Base-by-base conservation (phyloP, 2,888 invertebrate genomes). In the Limnephilus auricula region DNA sequence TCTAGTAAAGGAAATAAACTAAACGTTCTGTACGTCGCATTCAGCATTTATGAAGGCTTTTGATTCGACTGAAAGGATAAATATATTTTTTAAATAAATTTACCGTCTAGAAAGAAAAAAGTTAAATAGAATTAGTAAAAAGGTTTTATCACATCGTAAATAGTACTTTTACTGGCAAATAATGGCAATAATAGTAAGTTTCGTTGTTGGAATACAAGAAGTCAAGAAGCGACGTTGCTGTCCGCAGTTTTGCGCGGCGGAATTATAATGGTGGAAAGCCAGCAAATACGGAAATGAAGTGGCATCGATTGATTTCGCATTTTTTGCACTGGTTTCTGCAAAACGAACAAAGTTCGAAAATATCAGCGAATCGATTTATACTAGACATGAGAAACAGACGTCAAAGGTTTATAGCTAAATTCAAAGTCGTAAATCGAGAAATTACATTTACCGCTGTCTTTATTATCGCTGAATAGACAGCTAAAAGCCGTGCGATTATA, bases 271-370 rank as follows among this genome's bases (percentile, higher is more conserved):
- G 25, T 65, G 65, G 25, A 65, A n/a, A 65, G 65, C 65, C 65
- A 65, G 25, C 65, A 65, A 65, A 65, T 65, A n/a, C 65, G 25
- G 65, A 65, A 65, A 65, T 65, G 25, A n/a, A 65, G 65, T 65
- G 65, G 65, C 45, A 65, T 65, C 65, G 86, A 86, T 86, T 50
- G 32, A 86, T 86, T 50, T 18, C 34, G 87, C 78, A 88, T 78
- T 88, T 40, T 78, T 88, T 88, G 78, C 87, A 88, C 87, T 78
- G 65, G 34, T 87, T 88, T 78, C 87, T 18, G 78, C 25, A 65
- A 50, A 50, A 31, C 65, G 86, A 65, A 86, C 12, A 86, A 86
- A 86, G 45, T 40, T 85, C 84, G 37, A 40, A 85, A 85, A 50
- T 86, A 86, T 86, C 65, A 65, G 50, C 86, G 50, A 50, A 50